phyloP scores from a whole-genome alignment of 2,113 vertebrate genomes.

The Stegostoma tigrinum region DNA sequence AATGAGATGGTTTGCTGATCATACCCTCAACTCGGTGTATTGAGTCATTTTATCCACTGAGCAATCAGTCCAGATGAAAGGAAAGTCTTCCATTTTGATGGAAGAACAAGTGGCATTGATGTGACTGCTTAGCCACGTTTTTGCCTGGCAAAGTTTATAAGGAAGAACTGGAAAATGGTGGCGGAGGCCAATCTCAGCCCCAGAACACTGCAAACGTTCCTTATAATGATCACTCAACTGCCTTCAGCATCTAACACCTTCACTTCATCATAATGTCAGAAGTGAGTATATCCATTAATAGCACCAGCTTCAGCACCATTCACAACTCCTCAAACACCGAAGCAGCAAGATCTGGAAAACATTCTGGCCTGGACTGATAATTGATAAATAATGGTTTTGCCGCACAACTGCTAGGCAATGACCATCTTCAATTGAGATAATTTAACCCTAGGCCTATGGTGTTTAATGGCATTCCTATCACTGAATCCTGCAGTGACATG shows the following conservation, averaged over 20 bases:
- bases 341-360: background rate
- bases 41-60: background rate
- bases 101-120: background rate
- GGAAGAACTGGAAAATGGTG: background rate
- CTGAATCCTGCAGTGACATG: too few relatives aligned
- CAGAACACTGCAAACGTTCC: background rate
- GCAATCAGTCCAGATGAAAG: background rate
- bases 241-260: background rate
- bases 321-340: background rate
- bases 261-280: background rate
- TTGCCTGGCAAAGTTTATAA: background rate
- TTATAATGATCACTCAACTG: background rate
- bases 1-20: background rate
- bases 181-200: background rate
- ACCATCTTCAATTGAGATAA: background rate
- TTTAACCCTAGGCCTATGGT: background rate
- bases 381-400: background rate
- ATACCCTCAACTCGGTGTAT: background rate
- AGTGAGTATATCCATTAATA: background rate
- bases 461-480: background rate
- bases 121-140: background rate
- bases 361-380: background rate
- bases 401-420: background rate
- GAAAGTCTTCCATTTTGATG: background rate
- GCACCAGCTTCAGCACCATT: background rate